Conservation (phyloP, 2,797 vertebrate species). For the Atherinosoma microstoma region DNA sequence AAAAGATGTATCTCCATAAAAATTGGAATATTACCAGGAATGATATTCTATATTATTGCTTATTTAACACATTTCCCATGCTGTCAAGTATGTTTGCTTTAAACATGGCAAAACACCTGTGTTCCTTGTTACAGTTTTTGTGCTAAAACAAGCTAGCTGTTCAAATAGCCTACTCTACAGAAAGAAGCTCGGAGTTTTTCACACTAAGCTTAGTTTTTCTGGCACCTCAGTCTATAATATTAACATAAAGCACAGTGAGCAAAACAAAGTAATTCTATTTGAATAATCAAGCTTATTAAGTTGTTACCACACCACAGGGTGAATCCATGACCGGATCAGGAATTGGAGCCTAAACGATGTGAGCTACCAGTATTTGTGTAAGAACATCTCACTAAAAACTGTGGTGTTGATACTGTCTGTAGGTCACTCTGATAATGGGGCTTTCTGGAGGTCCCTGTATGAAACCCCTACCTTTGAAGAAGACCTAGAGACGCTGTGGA, state of each 20-base stretch:
- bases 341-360: neutral
- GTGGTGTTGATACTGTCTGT: constrained; percentile 1
- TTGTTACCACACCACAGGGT: neutral
- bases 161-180: too few relatives aligned
- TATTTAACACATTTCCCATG: neutral
- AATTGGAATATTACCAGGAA: neutral
- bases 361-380: neutral
- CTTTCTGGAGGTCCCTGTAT: constrained; percentile 93
- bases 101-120: too few relatives aligned
- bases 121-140: too few relatives aligned
- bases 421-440: constrained; percentile 92
- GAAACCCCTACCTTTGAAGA: constrained; percentile 90
- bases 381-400: constrained; percentile 4
- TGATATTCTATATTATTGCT: neutral
- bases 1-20: too few relatives aligned
- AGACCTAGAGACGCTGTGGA: constrained; percentile 91
- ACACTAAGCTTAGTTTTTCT: neutral
- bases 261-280: neutral
- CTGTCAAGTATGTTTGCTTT: too few relatives aligned
- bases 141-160: too few relatives aligned
- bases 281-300: neutral
- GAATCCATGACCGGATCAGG: neutral
- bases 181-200: too few relatives aligned
- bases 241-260: neutral
- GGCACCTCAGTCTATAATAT: neutral